Conservation (phyloP, 23 tunicate species). For the Ascidia mentula region DNA sequence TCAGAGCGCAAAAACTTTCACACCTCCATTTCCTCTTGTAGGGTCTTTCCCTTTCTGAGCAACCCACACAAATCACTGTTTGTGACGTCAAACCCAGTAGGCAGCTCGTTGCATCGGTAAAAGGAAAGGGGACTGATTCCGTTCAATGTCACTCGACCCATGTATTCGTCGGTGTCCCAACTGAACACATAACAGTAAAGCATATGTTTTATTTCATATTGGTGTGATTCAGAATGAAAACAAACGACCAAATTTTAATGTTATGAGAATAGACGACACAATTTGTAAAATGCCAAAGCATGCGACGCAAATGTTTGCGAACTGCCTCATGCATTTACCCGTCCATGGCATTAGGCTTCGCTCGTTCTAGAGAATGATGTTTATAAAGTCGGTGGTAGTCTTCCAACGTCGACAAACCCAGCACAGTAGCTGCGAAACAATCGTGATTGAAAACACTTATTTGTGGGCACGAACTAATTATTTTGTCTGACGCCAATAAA, state of each 20-base stretch:
- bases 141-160: constrained; percentile 14
- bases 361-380: neutral
- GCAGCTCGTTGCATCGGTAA: constrained; percentile 13
- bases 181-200: neutral
- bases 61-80: constrained; percentile 9
- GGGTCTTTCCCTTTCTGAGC: constrained; percentile 23
- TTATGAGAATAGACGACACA: neutral
- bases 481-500: too few species aligned
- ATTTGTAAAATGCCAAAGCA: neutral
- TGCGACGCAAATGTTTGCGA: neutral
- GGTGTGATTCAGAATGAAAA: neutral
- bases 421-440: neutral
- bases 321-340: too few species aligned
- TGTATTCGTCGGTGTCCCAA: constrained; percentile 21
- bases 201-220: neutral
- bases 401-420: neutral
- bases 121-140: constrained; percentile 23
- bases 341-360: neutral
- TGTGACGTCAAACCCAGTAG: constrained; percentile 11
- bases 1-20: neutral
- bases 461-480: too few species aligned
- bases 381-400: neutral
- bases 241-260: neutral
- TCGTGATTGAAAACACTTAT: too few species aligned
- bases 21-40: constrained; percentile 28